Percentiles rank a stretch among this genome's conserved stretches.
Evolutionary conservation across 2,888 invertebrate species (phyloP).

Genomic region (Smittia sp.): DNA sequence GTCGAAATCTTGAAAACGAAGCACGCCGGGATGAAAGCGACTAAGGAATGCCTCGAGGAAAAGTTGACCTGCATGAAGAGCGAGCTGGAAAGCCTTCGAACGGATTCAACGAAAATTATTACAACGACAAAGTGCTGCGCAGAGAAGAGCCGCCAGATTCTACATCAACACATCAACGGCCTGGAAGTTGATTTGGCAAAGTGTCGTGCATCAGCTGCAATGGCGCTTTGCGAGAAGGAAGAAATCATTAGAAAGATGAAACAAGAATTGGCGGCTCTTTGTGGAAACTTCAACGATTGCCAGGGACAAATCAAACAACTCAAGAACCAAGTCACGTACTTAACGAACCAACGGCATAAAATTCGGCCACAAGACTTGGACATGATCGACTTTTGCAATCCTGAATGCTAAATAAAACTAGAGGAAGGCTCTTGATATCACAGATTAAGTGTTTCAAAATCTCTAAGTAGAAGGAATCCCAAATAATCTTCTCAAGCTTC

Average conservation of each 20-base stretch:
- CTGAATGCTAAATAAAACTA: neutral
- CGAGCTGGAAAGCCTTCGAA: slow-evolving; percentile 48
- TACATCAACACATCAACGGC: slow-evolving; percentile 50
- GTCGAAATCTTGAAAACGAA: neutral
- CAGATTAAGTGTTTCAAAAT: no score
- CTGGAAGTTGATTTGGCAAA: slow-evolving; percentile 50
- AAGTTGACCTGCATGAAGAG: slow-evolving; percentile 43
- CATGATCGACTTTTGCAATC: neutral
- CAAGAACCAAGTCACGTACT: slow-evolving; percentile 50
- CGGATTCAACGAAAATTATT: slow-evolving; percentile 48
- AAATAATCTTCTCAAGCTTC: no score
- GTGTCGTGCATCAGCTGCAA: slow-evolving; percentile 50
- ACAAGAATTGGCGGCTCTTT: slow-evolving; percentile 49
- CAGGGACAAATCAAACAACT: slow-evolving; percentile 52
- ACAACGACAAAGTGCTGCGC: slow-evolving; percentile 50
- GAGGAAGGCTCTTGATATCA: no score
- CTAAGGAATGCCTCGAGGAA: slow-evolving; percentile 25
- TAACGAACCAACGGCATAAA: slow-evolving; percentile 43
- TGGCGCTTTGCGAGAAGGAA: slow-evolving; percentile 50
- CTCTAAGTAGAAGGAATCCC: no score
- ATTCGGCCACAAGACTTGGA: neutral
- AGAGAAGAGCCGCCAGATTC: slow-evolving; percentile 49
- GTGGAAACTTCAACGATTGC: slow-evolving; percentile 51
- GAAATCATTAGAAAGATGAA: slow-evolving; percentile 51
- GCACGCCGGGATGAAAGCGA: neutral